Conservation (phyloP, 2,113 vertebrate genomes). For the Zingel zingel region DNA sequence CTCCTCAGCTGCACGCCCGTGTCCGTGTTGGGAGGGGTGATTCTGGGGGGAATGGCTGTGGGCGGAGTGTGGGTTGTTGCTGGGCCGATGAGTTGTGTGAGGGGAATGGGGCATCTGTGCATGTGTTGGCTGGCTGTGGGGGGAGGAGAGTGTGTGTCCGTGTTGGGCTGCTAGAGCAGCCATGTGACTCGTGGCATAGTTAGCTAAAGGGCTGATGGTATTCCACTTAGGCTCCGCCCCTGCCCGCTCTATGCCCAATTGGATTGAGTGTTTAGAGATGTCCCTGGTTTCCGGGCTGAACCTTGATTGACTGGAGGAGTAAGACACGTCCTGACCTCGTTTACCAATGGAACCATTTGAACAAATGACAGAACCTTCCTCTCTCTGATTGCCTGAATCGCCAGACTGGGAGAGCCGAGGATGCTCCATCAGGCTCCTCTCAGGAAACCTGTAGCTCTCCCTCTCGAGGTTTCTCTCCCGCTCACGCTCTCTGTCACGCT, state of each 20-base stretch:
- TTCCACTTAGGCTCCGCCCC: constrained; percentile 91
- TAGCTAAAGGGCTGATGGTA: constrained; percentile 90
- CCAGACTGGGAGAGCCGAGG: constrained; percentile 80
- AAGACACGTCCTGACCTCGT: constrained; percentile 82
- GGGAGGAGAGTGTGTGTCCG: constrained; percentile 80
- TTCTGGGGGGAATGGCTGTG: constrained; percentile 74
- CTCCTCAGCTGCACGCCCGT: constrained; percentile 87
- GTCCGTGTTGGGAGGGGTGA: constrained; percentile 85
- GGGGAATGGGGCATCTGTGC: constrained; percentile 68
- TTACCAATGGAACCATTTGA: constrained; percentile 88
- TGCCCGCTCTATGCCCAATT: constrained; percentile 83
- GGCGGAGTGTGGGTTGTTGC: constrained; percentile 53
- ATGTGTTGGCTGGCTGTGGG: constrained; percentile 64
- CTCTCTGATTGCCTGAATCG: constrained; percentile 87
- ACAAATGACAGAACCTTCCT: constrained; percentile 94
- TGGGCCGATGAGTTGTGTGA: constrained; percentile 61
- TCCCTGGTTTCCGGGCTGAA: constrained; percentile 88
- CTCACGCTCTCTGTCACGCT: constrained; percentile 57
- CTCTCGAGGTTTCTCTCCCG: constrained; percentile 83
- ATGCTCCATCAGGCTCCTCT: constrained; percentile 81
- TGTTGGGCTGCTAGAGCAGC: constrained; percentile 93
- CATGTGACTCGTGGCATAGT: constrained; percentile 94
- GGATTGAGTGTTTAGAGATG: constrained; percentile 88
- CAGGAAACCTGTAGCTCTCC: constrained; percentile 75
- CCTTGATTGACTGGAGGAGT: constrained; percentile 80